These are phyloP conservation scores for Drosophila triauraria DNA, from an alignment of 1,140 invertebrate species.

Conservation along the genomic window DNA sequence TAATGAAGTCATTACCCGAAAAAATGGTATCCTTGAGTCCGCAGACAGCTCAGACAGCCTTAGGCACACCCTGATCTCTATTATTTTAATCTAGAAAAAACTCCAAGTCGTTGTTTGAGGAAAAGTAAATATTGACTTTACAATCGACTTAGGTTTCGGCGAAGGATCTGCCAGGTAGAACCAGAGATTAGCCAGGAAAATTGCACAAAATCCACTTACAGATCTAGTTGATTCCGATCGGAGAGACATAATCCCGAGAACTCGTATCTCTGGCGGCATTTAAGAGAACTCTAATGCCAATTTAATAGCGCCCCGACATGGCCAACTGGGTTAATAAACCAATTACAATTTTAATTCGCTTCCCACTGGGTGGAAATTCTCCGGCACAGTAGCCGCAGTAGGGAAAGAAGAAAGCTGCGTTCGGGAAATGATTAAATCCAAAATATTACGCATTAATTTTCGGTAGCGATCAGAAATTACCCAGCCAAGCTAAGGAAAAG, in stretches of 20 bases:
- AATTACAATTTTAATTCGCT: conserved; percentile 69
- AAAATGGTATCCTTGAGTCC: conserved; percentile 38
- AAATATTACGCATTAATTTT: conserved; percentile 81
- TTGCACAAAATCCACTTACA: conserved; percentile 63
- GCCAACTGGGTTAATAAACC: conserved; percentile 73
- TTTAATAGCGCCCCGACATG: conserved; percentile 64
- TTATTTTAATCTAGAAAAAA: conserved; percentile 76
- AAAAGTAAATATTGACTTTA: conserved; percentile 82
- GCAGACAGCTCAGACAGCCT: conserved; percentile 64
- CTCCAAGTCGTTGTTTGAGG: conserved; percentile 10
- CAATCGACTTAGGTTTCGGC: conserved; percentile 66
- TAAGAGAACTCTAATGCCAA: conserved; percentile 54
- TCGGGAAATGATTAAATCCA: conserved; percentile 54
- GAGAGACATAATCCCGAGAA: conserved; percentile 5
- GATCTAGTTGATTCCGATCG: conserved; percentile 34
- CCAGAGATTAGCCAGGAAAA: conserved; percentile 53
- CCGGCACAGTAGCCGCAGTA: conserved; percentile 20
- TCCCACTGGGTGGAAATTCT: conserved; percentile 43
- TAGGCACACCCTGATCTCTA: conserved; percentile 28
- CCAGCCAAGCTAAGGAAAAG: conserved; percentile 43
- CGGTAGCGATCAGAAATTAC: conserved; percentile 78
- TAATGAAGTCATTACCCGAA: conserved; percentile 66
- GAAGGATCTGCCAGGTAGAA: conserved; percentile 51
- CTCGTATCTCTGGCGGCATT: neutral
- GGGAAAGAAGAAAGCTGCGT: conserved; percentile 28